Evolutionary conservation across 1,140 invertebrate species (phyloP).

Genomic region (Akabosia matsudoensis): DNA sequence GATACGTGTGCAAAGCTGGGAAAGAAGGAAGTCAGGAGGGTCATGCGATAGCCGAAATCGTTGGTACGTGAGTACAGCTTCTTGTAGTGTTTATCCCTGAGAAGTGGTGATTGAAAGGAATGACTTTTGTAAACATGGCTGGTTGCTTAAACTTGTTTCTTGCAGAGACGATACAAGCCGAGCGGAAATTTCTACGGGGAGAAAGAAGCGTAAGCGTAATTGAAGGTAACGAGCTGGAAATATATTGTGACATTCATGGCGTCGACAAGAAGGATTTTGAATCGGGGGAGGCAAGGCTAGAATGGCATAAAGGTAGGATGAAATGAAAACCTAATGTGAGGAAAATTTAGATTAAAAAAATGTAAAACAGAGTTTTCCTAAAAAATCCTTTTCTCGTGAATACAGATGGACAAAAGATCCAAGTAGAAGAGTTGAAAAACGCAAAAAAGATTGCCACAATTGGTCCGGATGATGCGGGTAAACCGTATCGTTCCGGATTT

Average conservation of each 20-base stretch:
- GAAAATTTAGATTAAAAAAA: neutral
- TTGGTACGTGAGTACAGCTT: constrained; percentile 16
- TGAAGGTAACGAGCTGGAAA: constrained; percentile 30
- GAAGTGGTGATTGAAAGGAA: no score
- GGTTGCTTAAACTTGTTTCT: neutral
- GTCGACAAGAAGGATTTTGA: constrained; percentile 26
- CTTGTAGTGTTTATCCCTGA: no score
- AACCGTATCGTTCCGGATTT: constrained; percentile 30
- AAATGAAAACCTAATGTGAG: neutral
- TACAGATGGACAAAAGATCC: neutral
- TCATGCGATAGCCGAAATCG: constrained; percentile 2
- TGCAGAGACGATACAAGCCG: constrained; percentile 34
- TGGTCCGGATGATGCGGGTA: neutral
- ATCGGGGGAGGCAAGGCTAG: neutral
- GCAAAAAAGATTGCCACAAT: neutral
- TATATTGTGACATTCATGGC: constrained; percentile 36
- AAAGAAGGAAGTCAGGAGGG: constrained; percentile 35
- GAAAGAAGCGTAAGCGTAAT: constrained; percentile 32
- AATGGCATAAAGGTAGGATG: constrained; percentile 35
- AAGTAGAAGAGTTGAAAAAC: constrained; percentile 2
- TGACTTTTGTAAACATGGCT: no score
- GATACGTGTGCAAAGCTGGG: constrained; percentile 26
- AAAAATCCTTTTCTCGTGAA: no score
- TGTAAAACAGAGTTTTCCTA: neutral
- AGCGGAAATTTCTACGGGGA: constrained; percentile 32